Evolutionary conservation across 2,888 invertebrate species (phyloP).

Genomic region (Macaria liturata): DNA sequence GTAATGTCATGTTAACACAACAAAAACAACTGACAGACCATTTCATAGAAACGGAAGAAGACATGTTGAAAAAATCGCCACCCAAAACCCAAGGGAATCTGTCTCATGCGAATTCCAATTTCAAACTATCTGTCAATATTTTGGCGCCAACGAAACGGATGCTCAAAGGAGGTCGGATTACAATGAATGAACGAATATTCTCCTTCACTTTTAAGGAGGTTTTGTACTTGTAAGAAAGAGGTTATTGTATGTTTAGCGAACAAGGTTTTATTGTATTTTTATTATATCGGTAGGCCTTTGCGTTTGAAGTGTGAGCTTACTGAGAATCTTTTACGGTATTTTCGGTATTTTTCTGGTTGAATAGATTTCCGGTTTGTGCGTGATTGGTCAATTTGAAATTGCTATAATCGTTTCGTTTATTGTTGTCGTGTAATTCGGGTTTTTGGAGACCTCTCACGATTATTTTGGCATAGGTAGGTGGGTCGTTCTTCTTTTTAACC

Average conservation of each 20-base stretch:
- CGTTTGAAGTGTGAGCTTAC: conserved; percentile 11
- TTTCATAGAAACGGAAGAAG: too few species aligned
- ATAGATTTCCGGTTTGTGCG: conserved; percentile 23
- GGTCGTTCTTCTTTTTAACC: too few species aligned
- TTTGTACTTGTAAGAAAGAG: conserved; percentile 15
- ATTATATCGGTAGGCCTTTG: conserved; percentile 12
- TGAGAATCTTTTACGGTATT: conserved; percentile 20
- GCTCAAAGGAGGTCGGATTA: conserved; percentile 20
- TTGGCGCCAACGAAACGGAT: conserved; percentile 27
- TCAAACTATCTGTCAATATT: conserved; percentile 17
- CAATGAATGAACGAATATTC: conserved; percentile 16
- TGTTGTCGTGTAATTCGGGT: conserved; percentile 1
- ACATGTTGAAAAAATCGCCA: too few species aligned
- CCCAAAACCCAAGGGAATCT: too few species aligned
- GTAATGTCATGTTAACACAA: too few species aligned
- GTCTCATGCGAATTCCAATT: neutral
- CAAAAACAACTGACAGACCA: too few species aligned
- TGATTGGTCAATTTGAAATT: conserved; percentile 23
- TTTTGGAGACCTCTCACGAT: conserved; percentile 3
- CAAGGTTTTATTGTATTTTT: conserved; percentile 18
- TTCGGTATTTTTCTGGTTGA: conserved; percentile 8
- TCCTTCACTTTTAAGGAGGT: conserved; percentile 13
- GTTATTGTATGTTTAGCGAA: conserved; percentile 20
- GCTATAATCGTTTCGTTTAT: neutral
- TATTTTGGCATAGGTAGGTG: too few species aligned